phyloP scores from a whole-genome alignment of 2,888 invertebrate genomes.

The Mellilla xanthometata region DNA sequence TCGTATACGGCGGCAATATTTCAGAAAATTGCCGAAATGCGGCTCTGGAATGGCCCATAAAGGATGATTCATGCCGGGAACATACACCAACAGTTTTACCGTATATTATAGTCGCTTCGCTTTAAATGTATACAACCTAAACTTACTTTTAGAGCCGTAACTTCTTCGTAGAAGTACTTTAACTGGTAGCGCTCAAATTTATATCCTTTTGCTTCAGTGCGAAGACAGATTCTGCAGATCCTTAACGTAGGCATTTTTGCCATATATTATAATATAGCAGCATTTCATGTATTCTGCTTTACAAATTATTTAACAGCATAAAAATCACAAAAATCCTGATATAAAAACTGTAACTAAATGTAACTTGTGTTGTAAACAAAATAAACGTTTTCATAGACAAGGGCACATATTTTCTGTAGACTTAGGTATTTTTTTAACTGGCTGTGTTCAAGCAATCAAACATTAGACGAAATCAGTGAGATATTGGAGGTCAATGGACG shows the following conservation, averaged over 20 bases:
- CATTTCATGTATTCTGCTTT: too few relatives aligned
- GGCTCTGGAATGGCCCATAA: conserved; percentile 71
- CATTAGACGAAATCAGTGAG: too few relatives aligned
- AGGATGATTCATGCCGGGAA: conserved; percentile 64
- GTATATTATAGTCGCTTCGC: conserved; percentile 37
- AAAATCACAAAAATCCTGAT: too few relatives aligned
- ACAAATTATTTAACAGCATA: too few relatives aligned
- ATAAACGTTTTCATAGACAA: too few relatives aligned
- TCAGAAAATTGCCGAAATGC: conserved; percentile 71
- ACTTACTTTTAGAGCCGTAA: conserved; percentile 25
- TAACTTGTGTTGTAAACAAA: too few relatives aligned
- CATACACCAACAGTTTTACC: conserved; percentile 68
- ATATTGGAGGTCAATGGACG: too few relatives aligned
- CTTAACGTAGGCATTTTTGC: conserved; percentile 5
- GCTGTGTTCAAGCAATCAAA: too few relatives aligned
- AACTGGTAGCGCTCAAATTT: conserved; percentile 43
- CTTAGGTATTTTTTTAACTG: too few relatives aligned
- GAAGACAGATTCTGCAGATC: conserved; percentile 49
- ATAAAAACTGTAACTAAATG: too few relatives aligned
- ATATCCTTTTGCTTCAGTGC: conserved; percentile 49
- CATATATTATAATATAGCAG: too few relatives aligned
- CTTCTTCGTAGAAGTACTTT: conserved; percentile 51
- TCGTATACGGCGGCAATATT: conserved; percentile 42
- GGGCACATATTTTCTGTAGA: too few relatives aligned
- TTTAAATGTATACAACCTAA: conserved; percentile 4